Percentiles rank a stretch among this genome's conserved stretches.
These are phyloP conservation scores for Cercopithecus mona DNA, from an alignment of 2,113 vertebrate species.

Conservation along the genomic window DNA sequence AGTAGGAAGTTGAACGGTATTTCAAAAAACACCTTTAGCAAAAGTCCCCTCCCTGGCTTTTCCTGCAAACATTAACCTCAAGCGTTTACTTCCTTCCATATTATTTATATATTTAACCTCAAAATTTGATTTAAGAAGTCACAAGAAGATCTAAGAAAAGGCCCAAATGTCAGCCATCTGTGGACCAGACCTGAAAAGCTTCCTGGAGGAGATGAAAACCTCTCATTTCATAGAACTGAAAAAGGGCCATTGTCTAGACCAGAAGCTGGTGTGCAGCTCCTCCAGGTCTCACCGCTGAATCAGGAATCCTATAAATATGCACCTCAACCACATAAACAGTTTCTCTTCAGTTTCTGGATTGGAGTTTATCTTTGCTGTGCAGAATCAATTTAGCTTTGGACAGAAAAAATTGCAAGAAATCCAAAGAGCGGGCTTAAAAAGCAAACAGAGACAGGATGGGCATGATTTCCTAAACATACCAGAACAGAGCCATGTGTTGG, in stretches of 20 bases:
- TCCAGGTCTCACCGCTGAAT: background rate
- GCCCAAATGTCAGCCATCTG: constrained; percentile 75
- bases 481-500: background rate
- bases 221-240: constrained; percentile 39
- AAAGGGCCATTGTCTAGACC: constrained; percentile 5
- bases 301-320: constrained; percentile 58
- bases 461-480: background rate
- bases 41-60: constrained; percentile 62
- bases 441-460: constrained; percentile 6
- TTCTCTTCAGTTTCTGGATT: constrained; percentile 68
- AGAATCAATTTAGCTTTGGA: constrained; percentile 41
- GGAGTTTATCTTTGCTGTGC: constrained; percentile 61
- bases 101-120: constrained; percentile 74
- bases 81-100: constrained; percentile 71
- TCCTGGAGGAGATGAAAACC: constrained; percentile 59
- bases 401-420: constrained; percentile 49
- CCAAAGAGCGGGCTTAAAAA: constrained; percentile 37
- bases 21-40: constrained; percentile 47
- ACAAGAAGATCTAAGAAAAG: constrained; percentile 68
- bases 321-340: constrained; percentile 56
- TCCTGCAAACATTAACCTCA: constrained; percentile 66
- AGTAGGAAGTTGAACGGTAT: constrained; percentile 38
- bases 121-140: constrained; percentile 75
- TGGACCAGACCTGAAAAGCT: constrained; percentile 55
- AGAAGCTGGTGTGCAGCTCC: background rate